phyloP scores from a whole-genome alignment of 2,888 invertebrate genomes.

The Melanotus villosus region DNA sequence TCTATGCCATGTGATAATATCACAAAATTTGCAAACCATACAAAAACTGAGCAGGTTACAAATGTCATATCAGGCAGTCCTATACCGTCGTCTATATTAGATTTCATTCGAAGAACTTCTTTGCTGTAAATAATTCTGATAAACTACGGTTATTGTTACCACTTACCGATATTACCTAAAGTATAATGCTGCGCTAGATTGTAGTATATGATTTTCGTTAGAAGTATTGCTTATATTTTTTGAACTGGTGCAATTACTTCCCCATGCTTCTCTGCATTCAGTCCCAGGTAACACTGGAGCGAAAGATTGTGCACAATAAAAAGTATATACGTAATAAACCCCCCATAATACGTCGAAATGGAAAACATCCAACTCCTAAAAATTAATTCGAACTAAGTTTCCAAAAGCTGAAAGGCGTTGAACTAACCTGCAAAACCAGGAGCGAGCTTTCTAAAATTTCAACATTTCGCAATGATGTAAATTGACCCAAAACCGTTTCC shows the following conservation, averaged over 20 bases:
- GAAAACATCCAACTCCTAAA: background rate
- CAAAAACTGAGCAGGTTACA: background rate
- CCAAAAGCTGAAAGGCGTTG: background rate
- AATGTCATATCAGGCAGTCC: background rate
- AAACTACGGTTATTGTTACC: background rate
- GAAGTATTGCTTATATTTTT: background rate
- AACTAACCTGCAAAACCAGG: slow-evolving; percentile 12
- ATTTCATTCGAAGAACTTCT: background rate
- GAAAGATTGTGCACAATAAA: slow-evolving; percentile 1
- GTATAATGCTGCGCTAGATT: slow-evolving; percentile 14
- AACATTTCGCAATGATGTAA: slow-evolving; percentile 1
- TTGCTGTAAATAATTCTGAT: background rate
- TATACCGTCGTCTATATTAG: background rate
- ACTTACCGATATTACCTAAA: slow-evolving; percentile 2
- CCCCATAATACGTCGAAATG: background rate
- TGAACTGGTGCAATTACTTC: background rate
- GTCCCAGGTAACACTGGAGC: slow-evolving; percentile 17
- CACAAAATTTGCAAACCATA: background rate
- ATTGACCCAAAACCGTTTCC: slow-evolving; percentile 23
- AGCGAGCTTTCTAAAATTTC: background rate
- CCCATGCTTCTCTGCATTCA: slow-evolving; percentile 13
- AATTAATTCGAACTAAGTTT: background rate
- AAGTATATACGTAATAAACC: background rate
- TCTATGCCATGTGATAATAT: background rate
- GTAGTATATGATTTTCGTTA: background rate